Conservation (phyloP, 2,797 vertebrate genomes). For the Sebastes oblongus region DNA sequence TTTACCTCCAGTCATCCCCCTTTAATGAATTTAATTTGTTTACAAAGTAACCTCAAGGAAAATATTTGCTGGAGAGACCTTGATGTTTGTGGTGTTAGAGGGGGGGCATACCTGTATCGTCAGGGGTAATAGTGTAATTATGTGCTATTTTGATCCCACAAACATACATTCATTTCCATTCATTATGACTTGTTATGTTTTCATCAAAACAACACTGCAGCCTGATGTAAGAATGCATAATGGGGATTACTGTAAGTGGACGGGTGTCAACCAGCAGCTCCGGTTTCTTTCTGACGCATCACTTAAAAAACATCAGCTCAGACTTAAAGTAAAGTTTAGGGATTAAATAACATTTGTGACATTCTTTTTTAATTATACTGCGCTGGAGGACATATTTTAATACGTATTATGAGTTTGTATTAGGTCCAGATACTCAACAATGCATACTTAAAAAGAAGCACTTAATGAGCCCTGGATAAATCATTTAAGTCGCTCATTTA, state of each 20-base stretch:
- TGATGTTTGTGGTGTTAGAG: slow-evolving; percentile 73
- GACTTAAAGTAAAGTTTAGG: slow-evolving; percentile 40
- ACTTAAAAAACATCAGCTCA: slow-evolving; percentile 3
- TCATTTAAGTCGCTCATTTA: slow-evolving; percentile 70
- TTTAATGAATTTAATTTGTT: slow-evolving; percentile 79
- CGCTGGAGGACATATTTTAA: slow-evolving; percentile 25
- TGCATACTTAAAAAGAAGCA: slow-evolving; percentile 47
- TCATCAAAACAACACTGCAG: slow-evolving; percentile 75
- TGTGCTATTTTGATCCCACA: slow-evolving; percentile 82
- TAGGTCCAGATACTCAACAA: slow-evolving; percentile 46
- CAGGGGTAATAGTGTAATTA: slow-evolving; percentile 83
- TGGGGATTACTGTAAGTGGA: slow-evolving; percentile 64
- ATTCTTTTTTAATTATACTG: slow-evolving; percentile 32
- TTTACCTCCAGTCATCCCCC: slow-evolving; percentile 63
- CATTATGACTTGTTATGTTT: slow-evolving; percentile 82
- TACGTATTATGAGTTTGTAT: slow-evolving; percentile 32
- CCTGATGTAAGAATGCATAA: slow-evolving; percentile 82
- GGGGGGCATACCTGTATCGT: slow-evolving; percentile 78
- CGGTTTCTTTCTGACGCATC: slow-evolving; percentile 46
- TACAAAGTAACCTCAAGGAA: slow-evolving; percentile 79
- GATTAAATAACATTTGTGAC: slow-evolving; percentile 35
- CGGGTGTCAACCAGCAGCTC: slow-evolving; percentile 44
- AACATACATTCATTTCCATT: slow-evolving; percentile 85
- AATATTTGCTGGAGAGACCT: slow-evolving; percentile 75
- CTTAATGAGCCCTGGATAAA: slow-evolving; percentile 61